Percentiles rank a stretch among this genome's conserved stretches.
Evolutionary conservation across 2,797 vertebrate genomes (phyloP).

Genomic region (Erethizon dorsatum): DNA sequence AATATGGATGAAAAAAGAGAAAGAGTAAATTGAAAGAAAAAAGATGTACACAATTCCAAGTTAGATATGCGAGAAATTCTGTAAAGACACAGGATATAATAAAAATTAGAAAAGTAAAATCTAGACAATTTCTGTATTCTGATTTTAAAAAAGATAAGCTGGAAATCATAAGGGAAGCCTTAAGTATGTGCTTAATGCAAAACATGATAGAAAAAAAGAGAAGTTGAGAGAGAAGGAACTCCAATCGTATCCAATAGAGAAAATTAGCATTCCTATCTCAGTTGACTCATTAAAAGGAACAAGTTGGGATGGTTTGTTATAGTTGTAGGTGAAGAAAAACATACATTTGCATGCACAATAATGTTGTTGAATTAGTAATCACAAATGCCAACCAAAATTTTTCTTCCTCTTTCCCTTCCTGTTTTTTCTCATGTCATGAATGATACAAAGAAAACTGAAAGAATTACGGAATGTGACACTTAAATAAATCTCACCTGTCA

Average conservation of each 20-base stretch:
- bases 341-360: background rate
- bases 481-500: slow-evolving; percentile 2
- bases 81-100: background rate
- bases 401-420: background rate
- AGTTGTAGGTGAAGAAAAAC: background rate
- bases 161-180: slow-evolving; percentile 30
- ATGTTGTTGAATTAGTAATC: background rate
- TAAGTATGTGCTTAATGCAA: background rate
- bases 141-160: slow-evolving; percentile 11
- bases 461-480: slow-evolving; percentile 28
- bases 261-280: background rate
- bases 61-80: background rate
- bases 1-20: slow-evolving; percentile 1
- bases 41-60: background rate
- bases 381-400: background rate
- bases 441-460: slow-evolving; percentile 14
- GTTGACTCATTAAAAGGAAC: background rate
- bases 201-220: background rate
- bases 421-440: background rate
- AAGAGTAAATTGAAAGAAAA: background rate
- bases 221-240: background rate
- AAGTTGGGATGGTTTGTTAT: background rate
- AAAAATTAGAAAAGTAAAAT: slow-evolving; percentile 43
- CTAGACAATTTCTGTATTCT: background rate
- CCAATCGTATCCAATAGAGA: background rate